phyloP scores from a whole-genome alignment of 2,888 invertebrate genomes.

The Phorcus lineatus region DNA sequence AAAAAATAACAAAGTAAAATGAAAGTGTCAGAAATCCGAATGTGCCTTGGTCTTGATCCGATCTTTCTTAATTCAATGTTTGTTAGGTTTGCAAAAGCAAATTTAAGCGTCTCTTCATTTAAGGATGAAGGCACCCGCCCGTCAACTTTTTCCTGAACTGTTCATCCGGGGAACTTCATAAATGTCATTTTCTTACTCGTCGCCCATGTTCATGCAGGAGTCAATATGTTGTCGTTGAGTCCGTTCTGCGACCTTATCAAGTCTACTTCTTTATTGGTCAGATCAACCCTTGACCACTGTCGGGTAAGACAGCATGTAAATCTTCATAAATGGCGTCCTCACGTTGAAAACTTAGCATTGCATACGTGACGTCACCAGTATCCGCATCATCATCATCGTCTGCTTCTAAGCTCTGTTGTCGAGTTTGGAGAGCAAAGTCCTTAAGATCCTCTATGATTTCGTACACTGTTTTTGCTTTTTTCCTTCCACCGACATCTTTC shows the following conservation, averaged over 20 bases:
- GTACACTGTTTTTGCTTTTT: too few species aligned
- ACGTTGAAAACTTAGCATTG: background rate
- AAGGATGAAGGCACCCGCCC: conserved; percentile 49
- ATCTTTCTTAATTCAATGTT: conserved; percentile 56
- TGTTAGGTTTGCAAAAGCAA: conserved; percentile 46
- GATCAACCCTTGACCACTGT: background rate
- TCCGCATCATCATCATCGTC: background rate
- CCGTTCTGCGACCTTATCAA: background rate
- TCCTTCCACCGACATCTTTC: too few species aligned
- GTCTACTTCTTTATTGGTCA: background rate
- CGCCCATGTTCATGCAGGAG: conserved; percentile 17
- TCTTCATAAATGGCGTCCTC: background rate
- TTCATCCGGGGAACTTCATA: conserved; percentile 23
- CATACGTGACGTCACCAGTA: background rate
- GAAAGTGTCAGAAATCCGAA: too few species aligned
- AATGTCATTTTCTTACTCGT: background rate
- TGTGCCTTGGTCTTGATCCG: too few species aligned
- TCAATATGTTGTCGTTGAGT: background rate
- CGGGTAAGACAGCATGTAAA: background rate
- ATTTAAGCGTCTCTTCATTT: conserved; percentile 43
- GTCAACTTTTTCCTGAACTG: conserved; percentile 44
- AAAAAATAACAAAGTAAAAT: too few species aligned
- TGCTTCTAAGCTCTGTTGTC: too few species aligned
- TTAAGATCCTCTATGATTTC: too few species aligned
- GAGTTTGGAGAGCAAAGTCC: too few species aligned